Evolutionary conservation across 2,113 vertebrate genomes (phyloP).

Genomic region (Muntiacus reevesi): DNA sequence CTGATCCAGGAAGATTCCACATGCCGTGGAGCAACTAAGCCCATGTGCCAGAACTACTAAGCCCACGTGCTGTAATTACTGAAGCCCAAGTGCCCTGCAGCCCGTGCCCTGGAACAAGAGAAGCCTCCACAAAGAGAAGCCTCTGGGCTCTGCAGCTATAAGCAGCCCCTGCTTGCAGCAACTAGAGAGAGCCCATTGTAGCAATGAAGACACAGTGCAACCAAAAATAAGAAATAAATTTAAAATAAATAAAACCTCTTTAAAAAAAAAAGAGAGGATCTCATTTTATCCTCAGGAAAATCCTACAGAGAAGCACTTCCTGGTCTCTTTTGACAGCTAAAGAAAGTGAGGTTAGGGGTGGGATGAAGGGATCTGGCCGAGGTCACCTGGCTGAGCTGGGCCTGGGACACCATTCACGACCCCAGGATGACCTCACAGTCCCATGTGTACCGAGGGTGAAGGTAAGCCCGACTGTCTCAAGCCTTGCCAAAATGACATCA

Average conservation of each 20-base stretch:
- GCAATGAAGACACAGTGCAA: neutral
- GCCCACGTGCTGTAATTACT: neutral
- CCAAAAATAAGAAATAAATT: neutral
- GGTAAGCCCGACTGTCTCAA: neutral
- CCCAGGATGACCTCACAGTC: neutral
- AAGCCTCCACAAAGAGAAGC: neutral
- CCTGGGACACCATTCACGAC: neutral
- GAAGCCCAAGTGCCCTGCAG: neutral
- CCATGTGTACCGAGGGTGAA: neutral
- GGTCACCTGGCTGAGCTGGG: neutral
- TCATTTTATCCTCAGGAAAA: neutral
- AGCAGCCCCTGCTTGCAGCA: neutral
- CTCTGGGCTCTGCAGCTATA: neutral
- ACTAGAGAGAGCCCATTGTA: neutral
- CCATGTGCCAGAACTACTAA: neutral
- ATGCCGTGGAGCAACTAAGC: neutral
- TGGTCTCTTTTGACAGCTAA: neutral
- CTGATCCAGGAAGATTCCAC: neutral
- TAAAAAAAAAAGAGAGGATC: neutral
- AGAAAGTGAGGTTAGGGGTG: neutral
- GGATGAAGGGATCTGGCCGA: neutral
- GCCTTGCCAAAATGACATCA: neutral
- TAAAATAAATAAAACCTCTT: neutral
- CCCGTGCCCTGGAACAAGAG: neutral
- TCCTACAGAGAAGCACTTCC: neutral